Percentiles rank a stretch among this genome's conserved stretches.
Evolutionary conservation across 2,113 vertebrate genomes (phyloP).

Genomic region (Dipodomys merriami): DNA sequence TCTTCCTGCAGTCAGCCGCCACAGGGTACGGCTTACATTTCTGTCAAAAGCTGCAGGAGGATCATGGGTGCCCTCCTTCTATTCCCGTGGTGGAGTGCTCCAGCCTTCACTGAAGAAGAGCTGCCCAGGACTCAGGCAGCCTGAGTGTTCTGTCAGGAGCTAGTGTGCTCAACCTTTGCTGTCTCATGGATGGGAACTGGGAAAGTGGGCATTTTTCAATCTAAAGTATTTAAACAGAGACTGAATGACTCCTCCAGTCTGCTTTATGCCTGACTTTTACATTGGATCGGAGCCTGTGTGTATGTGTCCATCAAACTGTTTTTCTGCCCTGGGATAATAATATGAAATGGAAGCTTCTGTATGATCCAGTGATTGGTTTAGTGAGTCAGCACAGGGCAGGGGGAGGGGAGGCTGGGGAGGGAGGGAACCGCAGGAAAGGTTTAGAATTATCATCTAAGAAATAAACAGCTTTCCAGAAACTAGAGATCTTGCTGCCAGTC

Average conservation of each 20-base stretch:
- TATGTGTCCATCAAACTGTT: constrained; percentile 12
- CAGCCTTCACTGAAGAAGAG: constrained; percentile 1
- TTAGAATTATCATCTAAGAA: constrained; percentile 45
- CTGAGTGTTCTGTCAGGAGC: not conserved
- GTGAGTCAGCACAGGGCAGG: not conserved
- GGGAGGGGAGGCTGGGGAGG: no score
- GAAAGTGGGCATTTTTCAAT: constrained; percentile 15
- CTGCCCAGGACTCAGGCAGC: not conserved
- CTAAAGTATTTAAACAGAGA: not conserved
- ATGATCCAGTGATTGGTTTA: constrained; percentile 1
- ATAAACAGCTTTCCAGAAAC: constrained; percentile 56
- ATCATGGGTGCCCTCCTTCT: constrained; percentile 19
- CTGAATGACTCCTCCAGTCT: not conserved
- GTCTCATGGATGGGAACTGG: not conserved
- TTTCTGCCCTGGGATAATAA: constrained; percentile 29
- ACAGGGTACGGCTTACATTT: constrained; percentile 46
- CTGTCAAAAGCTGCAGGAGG: constrained; percentile 34
- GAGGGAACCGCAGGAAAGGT: not conserved
- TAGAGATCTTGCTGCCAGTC: constrained; percentile 47
- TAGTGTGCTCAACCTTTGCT: not conserved
- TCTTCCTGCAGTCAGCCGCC: constrained; percentile 62
- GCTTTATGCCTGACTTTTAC: constrained; percentile 45
- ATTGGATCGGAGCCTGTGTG: not conserved
- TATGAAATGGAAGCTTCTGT: not conserved
- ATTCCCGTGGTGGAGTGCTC: not conserved